phyloP scores from a whole-genome alignment of 2,113 vertebrate genomes.

The Takifugu flavidus region DNA sequence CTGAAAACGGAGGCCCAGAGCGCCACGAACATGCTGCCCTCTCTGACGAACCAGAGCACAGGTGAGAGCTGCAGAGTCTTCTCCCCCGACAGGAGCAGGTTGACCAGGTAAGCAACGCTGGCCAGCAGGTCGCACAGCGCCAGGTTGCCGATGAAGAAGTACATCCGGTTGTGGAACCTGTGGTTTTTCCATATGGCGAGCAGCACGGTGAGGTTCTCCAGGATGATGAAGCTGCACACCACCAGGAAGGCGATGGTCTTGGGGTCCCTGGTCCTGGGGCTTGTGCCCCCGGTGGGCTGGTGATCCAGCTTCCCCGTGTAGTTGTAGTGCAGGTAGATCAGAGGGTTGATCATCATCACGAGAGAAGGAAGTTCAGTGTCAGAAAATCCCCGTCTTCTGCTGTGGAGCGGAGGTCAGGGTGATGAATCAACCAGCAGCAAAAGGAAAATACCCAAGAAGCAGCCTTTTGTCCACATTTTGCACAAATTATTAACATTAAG shows the following conservation, averaged over 20 bases:
- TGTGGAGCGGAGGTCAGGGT: slow-evolving; percentile 1
- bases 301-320: slow-evolving; percentile 85
- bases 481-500: no score
- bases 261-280: slow-evolving; percentile 53
- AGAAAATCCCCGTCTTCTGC: slow-evolving; percentile 21
- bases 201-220: slow-evolving; percentile 93
- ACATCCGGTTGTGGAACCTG: slow-evolving; percentile 95
- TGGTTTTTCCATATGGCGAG: slow-evolving; percentile 95
- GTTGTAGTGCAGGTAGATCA: slow-evolving; percentile 84
- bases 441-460: no score
- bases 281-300: slow-evolving; percentile 54
- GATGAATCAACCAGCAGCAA: no score
- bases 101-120: slow-evolving; percentile 86
- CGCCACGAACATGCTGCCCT: slow-evolving; percentile 94
- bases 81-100: slow-evolving; percentile 90
- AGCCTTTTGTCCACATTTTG: no score
- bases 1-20: slow-evolving; percentile 92
- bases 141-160: slow-evolving; percentile 96
- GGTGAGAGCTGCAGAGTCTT: slow-evolving; percentile 84
- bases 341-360: slow-evolving; percentile 67
- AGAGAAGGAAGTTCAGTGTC: slow-evolving; percentile 24
- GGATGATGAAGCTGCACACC: slow-evolving; percentile 87
- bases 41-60: slow-evolving; percentile 86
- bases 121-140: slow-evolving; percentile 93
- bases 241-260: slow-evolving; percentile 80